phyloP scores from a whole-genome alignment of 2,888 invertebrate species.

The Choreutis nemorana region DNA sequence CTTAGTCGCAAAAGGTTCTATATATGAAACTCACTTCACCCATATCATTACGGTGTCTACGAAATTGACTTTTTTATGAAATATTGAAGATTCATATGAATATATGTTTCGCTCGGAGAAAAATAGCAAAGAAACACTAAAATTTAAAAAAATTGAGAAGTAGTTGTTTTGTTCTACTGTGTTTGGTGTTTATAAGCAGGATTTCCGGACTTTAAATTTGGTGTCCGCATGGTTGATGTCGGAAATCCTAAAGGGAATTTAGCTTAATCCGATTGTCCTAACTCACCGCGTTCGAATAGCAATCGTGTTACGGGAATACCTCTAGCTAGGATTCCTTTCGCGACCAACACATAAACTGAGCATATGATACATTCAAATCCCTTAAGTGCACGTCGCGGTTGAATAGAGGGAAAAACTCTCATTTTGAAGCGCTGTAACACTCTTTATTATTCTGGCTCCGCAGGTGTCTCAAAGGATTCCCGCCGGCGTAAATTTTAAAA shows the following conservation, averaged over 20 bases:
- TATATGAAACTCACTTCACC: conserved; percentile 17
- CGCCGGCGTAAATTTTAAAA: too few relatives aligned
- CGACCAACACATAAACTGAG: conserved; percentile 52
- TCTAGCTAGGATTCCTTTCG: conserved; percentile 40
- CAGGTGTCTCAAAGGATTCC: conserved; percentile 56
- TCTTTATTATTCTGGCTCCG: conserved; percentile 61
- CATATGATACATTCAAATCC: conserved; percentile 65
- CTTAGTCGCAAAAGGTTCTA: conserved; percentile 24
- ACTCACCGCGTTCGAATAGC: conserved; percentile 4
- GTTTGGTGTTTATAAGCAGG: too few relatives aligned
- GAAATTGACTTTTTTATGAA: conserved; percentile 1
- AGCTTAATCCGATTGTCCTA: conserved; percentile 8
- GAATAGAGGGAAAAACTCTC: conserved; percentile 62
- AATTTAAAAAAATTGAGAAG: too few relatives aligned
- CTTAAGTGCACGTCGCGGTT: conserved; percentile 65
- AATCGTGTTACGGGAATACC: conserved; percentile 29
- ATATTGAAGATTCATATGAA: too few relatives aligned
- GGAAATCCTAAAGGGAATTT: background rate
- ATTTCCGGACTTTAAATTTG: too few relatives aligned
- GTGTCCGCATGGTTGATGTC: too few relatives aligned
- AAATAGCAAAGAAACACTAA: too few relatives aligned
- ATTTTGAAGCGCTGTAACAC: conserved; percentile 61
- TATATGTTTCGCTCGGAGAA: too few relatives aligned
- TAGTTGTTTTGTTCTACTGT: too few relatives aligned
- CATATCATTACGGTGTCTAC: conserved; percentile 24